A percentile compares a stretch with the other conserved stretches of the same genome.
phyloP scores from a whole-genome alignment of 1,140 invertebrate species.

The Drosophila bipectinata region DNA sequence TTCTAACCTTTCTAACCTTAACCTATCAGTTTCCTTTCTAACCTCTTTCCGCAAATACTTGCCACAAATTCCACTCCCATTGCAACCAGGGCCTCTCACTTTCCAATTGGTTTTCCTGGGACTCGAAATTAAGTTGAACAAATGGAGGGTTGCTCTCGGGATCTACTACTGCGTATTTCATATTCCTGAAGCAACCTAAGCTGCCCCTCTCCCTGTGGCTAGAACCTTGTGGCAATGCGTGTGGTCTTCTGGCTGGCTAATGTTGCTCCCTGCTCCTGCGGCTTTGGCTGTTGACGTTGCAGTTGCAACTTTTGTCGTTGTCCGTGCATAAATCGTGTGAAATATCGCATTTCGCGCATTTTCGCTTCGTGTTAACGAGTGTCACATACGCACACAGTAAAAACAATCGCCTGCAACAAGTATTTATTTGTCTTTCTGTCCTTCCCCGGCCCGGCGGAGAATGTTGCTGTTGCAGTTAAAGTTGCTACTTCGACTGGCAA shows the following conservation, averaged over 20 bases:
- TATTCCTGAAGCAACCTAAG: conserved; percentile 39
- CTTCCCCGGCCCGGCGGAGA: conserved; percentile 25
- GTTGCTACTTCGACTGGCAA: conserved; percentile 30
- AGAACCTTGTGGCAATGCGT: conserved; percentile 46
- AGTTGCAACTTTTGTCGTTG: conserved; percentile 77
- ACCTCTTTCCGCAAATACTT: too few species aligned
- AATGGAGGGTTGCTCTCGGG: conserved; percentile 28
- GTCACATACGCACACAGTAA: conserved; percentile 63
- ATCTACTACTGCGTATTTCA: conserved; percentile 21
- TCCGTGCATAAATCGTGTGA: conserved; percentile 83
- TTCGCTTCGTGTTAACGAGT: conserved; percentile 81
- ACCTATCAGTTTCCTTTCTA: neutral
- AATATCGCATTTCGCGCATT: conserved; percentile 84
- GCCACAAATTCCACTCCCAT: neutral
- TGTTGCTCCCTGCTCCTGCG: conserved; percentile 37
- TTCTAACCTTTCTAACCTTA: too few species aligned
- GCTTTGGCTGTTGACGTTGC: conserved; percentile 34
- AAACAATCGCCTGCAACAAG: conserved; percentile 58
- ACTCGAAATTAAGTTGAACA: conserved; percentile 47
- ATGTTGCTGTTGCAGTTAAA: conserved; percentile 42
- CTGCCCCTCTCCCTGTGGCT: conserved; percentile 11
- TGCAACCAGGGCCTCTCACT: conserved; percentile 7
- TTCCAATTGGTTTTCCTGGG: conserved; percentile 28
- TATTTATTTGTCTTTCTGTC: conserved; percentile 74
- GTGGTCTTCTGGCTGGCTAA: conserved; percentile 54